These are phyloP conservation scores for Athalia rosae DNA, from an alignment of 2,888 invertebrate species.

Conservation along the genomic window DNA sequence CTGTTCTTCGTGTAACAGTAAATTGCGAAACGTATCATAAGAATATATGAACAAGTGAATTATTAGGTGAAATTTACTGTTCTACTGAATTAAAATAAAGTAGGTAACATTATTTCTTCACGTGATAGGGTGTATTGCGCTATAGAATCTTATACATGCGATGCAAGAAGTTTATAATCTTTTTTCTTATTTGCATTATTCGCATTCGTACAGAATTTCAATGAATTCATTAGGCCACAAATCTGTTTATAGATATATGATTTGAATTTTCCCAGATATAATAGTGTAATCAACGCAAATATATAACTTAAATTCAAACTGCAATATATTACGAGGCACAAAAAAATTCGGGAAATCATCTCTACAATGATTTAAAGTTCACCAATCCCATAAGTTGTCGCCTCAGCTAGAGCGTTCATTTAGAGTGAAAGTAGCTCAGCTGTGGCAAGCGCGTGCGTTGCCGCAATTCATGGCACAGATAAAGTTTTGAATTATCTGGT, in stretches of 20 bases:
- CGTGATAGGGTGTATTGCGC: neutral
- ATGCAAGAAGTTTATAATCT: neutral
- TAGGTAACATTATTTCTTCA: neutral
- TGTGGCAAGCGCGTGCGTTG: neutral
- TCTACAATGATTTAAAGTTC: neutral
- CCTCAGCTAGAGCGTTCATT: neutral
- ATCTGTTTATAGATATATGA: neutral
- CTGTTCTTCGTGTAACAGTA: neutral
- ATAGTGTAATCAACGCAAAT: too few relatives aligned
- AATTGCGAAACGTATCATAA: neutral
- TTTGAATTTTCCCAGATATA: neutral
- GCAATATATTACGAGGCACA: too few relatives aligned
- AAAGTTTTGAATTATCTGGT: neutral
- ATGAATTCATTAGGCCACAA: neutral
- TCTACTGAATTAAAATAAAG: neutral
- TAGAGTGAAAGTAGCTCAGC: slow-evolving; percentile 29
- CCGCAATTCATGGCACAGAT: slow-evolving; percentile 16
- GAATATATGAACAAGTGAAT: neutral
- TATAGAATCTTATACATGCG: neutral
- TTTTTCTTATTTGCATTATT: neutral
- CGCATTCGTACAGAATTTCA: neutral
- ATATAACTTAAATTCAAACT: neutral
- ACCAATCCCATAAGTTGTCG: neutral
- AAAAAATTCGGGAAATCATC: neutral
- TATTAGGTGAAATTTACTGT: slow-evolving; percentile 25